Percentiles rank a stretch among this genome's conserved stretches.
phyloP scores from a whole-genome alignment of 2,797 vertebrate genomes.

The Eulemur albifrons region DNA sequence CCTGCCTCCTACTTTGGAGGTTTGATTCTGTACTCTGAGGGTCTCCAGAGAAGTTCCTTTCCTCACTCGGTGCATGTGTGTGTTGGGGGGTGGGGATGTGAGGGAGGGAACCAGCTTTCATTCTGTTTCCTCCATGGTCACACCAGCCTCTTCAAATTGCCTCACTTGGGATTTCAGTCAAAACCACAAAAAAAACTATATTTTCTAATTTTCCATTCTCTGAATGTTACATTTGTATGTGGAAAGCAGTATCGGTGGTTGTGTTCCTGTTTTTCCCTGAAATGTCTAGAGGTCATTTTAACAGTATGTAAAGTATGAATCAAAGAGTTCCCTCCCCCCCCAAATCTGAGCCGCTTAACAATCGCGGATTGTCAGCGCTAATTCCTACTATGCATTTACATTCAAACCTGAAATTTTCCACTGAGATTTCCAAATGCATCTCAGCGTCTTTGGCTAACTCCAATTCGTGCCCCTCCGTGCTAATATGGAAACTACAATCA shows the following conservation, averaged over 20 bases:
- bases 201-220: conserved; percentile 26
- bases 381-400: not conserved
- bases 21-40: not conserved
- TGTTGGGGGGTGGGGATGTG: fast-evolving
- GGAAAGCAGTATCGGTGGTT: not conserved
- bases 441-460: not conserved
- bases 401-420: not conserved
- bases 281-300: not conserved
- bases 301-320: not conserved
- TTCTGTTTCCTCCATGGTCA: not conserved
- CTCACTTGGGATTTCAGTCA: not conserved
- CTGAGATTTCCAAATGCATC: not conserved
- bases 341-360: not conserved
- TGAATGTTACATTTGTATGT: not conserved
- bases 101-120: not conserved
- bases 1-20: no score
- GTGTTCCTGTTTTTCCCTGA: not conserved
- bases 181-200: conserved; percentile 8
- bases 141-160: not conserved
- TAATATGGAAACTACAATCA: conserved; percentile 20
- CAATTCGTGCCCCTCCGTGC: not conserved
- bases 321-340: not conserved
- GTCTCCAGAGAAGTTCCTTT: not conserved
- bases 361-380: not conserved
- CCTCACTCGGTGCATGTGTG: not conserved